Percentiles rank a stretch among this genome's conserved stretches.
These are phyloP conservation scores for Sarcophaga variegata DNA, from an alignment of 2,888 invertebrate genomes.

Conservation along the genomic window DNA sequence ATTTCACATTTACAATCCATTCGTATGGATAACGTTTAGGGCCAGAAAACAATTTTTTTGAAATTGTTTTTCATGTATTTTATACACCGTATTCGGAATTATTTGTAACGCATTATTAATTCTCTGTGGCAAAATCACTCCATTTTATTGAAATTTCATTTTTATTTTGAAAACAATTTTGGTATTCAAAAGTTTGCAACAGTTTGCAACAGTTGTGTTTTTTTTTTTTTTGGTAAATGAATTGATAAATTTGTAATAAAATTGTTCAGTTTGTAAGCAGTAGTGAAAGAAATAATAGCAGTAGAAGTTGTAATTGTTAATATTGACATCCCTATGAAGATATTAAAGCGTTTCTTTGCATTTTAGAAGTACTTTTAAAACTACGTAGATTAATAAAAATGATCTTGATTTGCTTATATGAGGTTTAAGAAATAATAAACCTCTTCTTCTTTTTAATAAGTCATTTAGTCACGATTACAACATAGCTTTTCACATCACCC, in stretches of 20 bases:
- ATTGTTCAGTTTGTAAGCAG: not conserved
- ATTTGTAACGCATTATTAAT: slow-evolving; percentile 40
- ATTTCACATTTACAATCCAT: not conserved
- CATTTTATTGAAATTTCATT: not conserved
- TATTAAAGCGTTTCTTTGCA: no score
- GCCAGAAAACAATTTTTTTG: not conserved
- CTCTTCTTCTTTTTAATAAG: no score
- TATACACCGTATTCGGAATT: slow-evolving; percentile 11
- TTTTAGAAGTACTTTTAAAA: no score
- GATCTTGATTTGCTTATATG: no score
- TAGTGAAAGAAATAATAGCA: not conserved
- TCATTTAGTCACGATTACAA: no score
- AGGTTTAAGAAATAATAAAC: no score
- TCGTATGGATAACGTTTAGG: not conserved
- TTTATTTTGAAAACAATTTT: not conserved
- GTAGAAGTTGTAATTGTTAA: no score
- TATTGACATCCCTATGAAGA: no score
- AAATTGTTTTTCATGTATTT: not conserved
- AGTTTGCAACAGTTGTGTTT: not conserved
- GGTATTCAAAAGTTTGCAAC: not conserved
- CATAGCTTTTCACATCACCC: no score
- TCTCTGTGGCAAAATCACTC: not conserved
- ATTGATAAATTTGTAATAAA: not conserved
- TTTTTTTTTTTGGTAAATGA: not conserved
- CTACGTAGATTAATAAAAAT: no score